A percentile compares a stretch with the other conserved stretches of the same genome.
Evolutionary conservation across 2,797 vertebrate species (phyloP).

Genomic region (Enteromius thamalakanensis): DNA sequence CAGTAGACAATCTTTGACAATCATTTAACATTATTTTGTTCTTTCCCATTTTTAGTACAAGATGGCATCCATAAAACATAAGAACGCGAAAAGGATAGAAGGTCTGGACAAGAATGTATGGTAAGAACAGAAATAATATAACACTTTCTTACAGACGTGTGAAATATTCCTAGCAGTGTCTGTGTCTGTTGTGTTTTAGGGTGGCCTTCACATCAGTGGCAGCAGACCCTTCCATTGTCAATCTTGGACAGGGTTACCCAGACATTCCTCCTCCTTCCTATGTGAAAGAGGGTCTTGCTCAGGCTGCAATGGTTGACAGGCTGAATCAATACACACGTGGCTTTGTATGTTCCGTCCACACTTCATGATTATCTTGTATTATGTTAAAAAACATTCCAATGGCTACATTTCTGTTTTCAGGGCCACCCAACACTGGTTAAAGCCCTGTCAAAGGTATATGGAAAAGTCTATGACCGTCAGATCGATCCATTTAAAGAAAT

Average conservation of each 20-base stretch:
- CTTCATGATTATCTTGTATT: not conserved
- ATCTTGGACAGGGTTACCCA: slow-evolving; percentile 92
- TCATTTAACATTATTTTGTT: slow-evolving; percentile 21
- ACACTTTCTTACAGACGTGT: not conserved
- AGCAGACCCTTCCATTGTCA: slow-evolving; percentile 88
- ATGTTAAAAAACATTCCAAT: not conserved
- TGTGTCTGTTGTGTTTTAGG: slow-evolving; percentile 72
- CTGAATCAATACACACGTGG: slow-evolving; percentile 95
- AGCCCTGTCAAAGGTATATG: slow-evolving; percentile 88
- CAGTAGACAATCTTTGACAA: not conserved
- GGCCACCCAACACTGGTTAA: slow-evolving; percentile 91
- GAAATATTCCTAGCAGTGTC: not conserved
- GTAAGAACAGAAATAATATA: slow-evolving; percentile 75
- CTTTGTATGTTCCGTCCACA: slow-evolving; percentile 81
- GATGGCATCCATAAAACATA: slow-evolving; percentile 80
- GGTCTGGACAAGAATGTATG: slow-evolving; percentile 93
- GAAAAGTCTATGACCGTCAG: slow-evolving; percentile 77
- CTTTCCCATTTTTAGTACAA: slow-evolving; percentile 61
- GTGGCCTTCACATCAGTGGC: slow-evolving; percentile 88
- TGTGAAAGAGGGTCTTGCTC: slow-evolving; percentile 85
- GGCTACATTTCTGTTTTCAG: slow-evolving; percentile 66
- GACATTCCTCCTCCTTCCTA: slow-evolving; percentile 90
- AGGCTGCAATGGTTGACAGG: slow-evolving; percentile 78
- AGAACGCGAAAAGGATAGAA: slow-evolving; percentile 88
- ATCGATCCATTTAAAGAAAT: slow-evolving; percentile 90